Base-by-base conservation (phyloP, 2,113 vertebrate species). In the Stigmatopora argus region DNA sequence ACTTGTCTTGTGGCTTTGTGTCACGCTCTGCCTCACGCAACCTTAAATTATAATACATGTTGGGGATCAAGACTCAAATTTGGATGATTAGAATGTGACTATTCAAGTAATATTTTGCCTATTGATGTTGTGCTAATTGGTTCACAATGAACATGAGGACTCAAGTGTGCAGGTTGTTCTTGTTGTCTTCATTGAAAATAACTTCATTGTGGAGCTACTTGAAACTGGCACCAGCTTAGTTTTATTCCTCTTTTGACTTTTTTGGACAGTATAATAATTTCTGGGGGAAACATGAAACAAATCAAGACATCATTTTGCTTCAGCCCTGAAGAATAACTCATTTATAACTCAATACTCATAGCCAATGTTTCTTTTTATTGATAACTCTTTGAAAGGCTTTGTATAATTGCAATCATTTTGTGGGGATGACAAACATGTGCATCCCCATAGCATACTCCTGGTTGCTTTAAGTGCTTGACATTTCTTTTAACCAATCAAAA, bases 401-500 rank as follows among this genome's bases (percentile, higher is more conserved):
- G 70, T 83, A 77, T 78, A 82, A 83, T 82, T 82, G 75, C 78
- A 82, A 72, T 82, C 78, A 72, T 74, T 68, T 70, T 64, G 66
- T 73, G 73, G 71, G 64, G 67, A 78, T 67, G 66, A 67, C 63
- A 74, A 69, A 60, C 46, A 61, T 73, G 83, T 77, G 80, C 80
- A 75, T 83, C 80, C 82, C 79, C 75, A 79, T 79, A 74, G 78
- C 73, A 38, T 67, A 80, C 87, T 78, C 81, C 87, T 71, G 73
- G 73, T 81, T 72, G 79, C 83, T 87, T 57, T 89, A 84, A 88
- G 94, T 94, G 93, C 94, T 94, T 92, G 89, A 92, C 74, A 68
- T 88, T 93, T 93, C 90, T 93, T 95, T 94, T 93, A 93, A 94
- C 91, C 88, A 90, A 94, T 93, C 90, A 88, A 89, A 92, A 79